Conservation (phyloP, 2,888 invertebrate genomes). For the Erpobdella octoculata region DNA sequence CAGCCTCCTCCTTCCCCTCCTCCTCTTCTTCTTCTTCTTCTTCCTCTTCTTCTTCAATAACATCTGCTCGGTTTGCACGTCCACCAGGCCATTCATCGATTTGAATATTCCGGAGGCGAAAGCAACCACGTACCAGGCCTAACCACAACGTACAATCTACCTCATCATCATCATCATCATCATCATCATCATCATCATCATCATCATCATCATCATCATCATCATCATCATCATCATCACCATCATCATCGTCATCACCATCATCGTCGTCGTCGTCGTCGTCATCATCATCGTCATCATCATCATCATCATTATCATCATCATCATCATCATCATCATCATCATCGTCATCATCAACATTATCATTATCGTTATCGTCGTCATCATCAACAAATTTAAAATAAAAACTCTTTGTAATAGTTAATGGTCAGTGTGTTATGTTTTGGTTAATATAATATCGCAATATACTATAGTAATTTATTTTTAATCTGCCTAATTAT, state of each 20-base stretch:
- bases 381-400: too few species aligned
- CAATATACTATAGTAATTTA: too few species aligned
- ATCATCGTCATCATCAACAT: background rate
- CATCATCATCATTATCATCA: conserved; percentile 1
- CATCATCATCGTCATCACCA: conserved; percentile 4
- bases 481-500: too few species aligned
- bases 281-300: background rate
- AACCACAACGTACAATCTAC: too few species aligned
- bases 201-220: conserved; percentile 18
- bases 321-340: conserved; percentile 1
- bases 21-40: background rate
- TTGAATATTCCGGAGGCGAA: too few species aligned
- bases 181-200: conserved; percentile 20
- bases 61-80: background rate
- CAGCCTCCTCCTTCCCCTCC: background rate
- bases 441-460: too few species aligned
- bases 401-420: too few species aligned
- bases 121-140: too few species aligned
- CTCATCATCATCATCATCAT: conserved; percentile 9
- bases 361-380: conserved; percentile 1
- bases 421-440: too few species aligned
- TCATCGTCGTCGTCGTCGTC: background rate
- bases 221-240: background rate
- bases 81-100: background rate
- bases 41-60: background rate